Conservation (phyloP, 2,113 vertebrate genomes). For the Amblyornis subalaris region DNA sequence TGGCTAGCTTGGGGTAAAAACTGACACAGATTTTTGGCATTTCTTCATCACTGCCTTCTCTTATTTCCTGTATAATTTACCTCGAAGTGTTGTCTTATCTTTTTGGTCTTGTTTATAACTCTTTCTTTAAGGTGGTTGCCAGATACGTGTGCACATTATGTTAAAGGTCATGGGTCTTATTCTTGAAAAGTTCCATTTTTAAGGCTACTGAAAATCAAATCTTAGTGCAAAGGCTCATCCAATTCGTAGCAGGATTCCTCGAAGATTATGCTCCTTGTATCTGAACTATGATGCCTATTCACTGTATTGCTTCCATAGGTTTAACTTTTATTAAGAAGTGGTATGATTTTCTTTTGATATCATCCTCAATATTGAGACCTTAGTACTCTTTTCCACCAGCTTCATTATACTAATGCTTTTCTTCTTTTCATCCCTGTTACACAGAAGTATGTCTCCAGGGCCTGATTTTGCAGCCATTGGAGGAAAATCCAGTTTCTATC, state of each 20-base stretch:
- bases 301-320: slow-evolving; percentile 17
- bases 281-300: background rate
- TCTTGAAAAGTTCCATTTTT: background rate
- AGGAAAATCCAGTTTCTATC: slow-evolving; percentile 12
- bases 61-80: background rate
- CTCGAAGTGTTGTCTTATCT: background rate
- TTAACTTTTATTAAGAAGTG: background rate
- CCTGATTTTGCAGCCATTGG: slow-evolving; percentile 28
- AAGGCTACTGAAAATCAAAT: slow-evolving; percentile 1
- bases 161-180: background rate
- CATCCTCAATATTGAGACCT: background rate
- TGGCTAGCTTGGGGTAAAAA: background rate
- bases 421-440: slow-evolving; percentile 24
- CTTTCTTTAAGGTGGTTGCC: slow-evolving; percentile 27
- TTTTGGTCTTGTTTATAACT: slow-evolving; percentile 8
- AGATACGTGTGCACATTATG: background rate
- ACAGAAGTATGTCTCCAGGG: background rate
- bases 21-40: background rate
- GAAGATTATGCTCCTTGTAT: background rate
- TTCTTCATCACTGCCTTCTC: background rate
- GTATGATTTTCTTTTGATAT: background rate
- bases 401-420: slow-evolving; percentile 47
- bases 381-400: background rate
- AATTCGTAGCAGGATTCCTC: background rate
- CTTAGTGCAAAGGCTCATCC: slow-evolving; percentile 5